phyloP scores from a whole-genome alignment of 2,888 invertebrate genomes.

The Oligia latruncula region DNA sequence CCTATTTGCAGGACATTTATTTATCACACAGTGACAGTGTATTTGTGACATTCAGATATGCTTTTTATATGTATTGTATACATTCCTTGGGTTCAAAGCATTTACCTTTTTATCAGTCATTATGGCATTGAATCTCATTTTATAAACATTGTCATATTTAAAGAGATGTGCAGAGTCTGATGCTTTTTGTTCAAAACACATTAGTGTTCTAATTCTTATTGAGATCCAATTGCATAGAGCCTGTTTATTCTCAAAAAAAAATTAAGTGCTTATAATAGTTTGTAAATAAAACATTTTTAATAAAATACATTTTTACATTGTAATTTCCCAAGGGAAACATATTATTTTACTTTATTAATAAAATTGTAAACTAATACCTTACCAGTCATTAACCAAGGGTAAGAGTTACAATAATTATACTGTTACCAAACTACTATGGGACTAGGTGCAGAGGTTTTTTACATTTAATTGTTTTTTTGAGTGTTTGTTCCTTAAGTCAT shows the following conservation, averaged over 20 bases:
- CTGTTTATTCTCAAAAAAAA: neutral
- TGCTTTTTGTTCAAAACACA: neutral
- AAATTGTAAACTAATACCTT: neutral
- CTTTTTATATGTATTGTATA: conserved; percentile 3
- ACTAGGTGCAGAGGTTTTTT: neutral
- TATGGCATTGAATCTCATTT: conserved; percentile 25
- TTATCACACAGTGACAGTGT: conserved; percentile 89
- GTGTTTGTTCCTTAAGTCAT: neutral
- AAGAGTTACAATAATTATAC: neutral
- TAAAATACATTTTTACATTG: too few relatives aligned
- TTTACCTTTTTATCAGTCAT: conserved; percentile 23
- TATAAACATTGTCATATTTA: conserved; percentile 1
- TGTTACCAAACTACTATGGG: neutral
- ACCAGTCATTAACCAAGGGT: neutral
- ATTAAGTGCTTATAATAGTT: neutral
- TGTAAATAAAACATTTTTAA: conserved; percentile 39
- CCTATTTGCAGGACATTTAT: conserved; percentile 90
- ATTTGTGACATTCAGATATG: conserved; percentile 79
- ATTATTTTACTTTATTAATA: conserved; percentile 23
- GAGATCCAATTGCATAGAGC: neutral
- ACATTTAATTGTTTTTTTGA: neutral
- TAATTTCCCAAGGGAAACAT: neutral
- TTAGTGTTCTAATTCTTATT: neutral
- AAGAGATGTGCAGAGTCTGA: neutral
- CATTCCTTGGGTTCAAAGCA: conserved; percentile 45